phyloP scores from a whole-genome alignment of 2,888 invertebrate species.

The Ptycholaimellus sp. region DNA sequence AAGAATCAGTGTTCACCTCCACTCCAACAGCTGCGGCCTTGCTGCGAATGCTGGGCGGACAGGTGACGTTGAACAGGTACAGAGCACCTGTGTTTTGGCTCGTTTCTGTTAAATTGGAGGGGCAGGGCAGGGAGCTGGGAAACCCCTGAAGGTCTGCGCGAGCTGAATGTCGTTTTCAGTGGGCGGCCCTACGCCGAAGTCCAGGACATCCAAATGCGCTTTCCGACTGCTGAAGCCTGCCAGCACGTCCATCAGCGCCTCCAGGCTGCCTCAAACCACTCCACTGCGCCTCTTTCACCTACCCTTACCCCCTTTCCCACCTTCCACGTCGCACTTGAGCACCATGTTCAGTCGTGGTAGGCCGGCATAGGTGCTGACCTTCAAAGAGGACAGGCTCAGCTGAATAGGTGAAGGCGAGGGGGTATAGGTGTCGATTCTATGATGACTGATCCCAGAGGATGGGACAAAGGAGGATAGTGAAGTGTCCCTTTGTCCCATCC shows the following conservation, averaged over 20 bases:
- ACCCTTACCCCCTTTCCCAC: constrained; percentile 24
- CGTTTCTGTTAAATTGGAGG: too few relatives aligned
- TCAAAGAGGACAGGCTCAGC: not conserved
- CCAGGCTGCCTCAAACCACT: constrained; percentile 84
- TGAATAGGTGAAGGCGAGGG: too few relatives aligned
- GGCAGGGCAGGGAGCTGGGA: too few relatives aligned
- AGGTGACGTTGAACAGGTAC: too few relatives aligned
- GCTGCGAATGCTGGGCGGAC: too few relatives aligned
- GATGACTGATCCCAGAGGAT: too few relatives aligned
- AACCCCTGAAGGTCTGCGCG: too few relatives aligned
- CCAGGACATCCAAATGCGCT: constrained; percentile 57
- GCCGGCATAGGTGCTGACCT: not conserved
- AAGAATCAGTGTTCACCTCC: constrained; percentile 14
- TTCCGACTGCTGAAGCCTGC: constrained; percentile 42
- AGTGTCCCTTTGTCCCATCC: too few relatives aligned
- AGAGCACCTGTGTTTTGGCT: too few relatives aligned
- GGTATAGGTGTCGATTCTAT: too few relatives aligned
- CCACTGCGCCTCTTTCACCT: constrained; percentile 43
- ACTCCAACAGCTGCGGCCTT: constrained; percentile 47
- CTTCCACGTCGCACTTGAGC: constrained; percentile 53
- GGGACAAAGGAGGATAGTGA: too few relatives aligned
- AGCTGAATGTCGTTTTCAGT: constrained; percentile 60
- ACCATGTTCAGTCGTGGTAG: constrained; percentile 2
- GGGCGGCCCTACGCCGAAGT: constrained; percentile 67
- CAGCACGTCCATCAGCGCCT: constrained; percentile 70